phyloP scores from a whole-genome alignment of 2,888 invertebrate genomes.

The Periphyllus acericola region DNA sequence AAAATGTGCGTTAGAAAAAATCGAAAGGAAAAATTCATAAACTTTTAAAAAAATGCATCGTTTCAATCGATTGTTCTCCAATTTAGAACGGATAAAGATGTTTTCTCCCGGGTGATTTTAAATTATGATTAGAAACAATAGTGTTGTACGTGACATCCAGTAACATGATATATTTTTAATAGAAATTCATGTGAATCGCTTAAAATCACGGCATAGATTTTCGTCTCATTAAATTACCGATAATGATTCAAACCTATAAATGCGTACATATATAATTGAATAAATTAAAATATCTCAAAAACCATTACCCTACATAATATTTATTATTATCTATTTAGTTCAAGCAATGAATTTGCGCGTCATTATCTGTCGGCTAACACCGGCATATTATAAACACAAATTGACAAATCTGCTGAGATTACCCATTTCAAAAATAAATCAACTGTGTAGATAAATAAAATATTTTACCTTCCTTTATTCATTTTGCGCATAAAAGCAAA shows the following conservation, averaged over 20 bases:
- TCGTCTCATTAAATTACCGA: background rate
- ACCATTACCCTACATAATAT: background rate
- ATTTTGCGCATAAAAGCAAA: background rate
- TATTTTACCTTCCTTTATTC: background rate
- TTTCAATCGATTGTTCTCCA: constrained; percentile 49
- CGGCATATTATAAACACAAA: background rate
- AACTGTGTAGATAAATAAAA: background rate
- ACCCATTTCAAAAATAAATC: background rate
- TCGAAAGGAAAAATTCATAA: background rate
- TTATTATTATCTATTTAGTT: background rate
- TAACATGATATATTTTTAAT: constrained; percentile 10
- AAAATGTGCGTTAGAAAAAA: background rate
- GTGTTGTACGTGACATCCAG: constrained; percentile 27
- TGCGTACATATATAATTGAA: too few species aligned
- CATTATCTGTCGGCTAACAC: too few species aligned
- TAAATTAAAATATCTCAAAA: background rate
- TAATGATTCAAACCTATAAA: background rate
- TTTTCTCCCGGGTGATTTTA: background rate
- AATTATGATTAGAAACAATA: constrained; percentile 44
- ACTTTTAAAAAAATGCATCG: background rate
- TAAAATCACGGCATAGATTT: background rate
- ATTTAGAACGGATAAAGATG: constrained; percentile 10
- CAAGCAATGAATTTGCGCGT: background rate
- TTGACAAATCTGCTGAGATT: background rate
- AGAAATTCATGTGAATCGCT: constrained; percentile 16